Evolutionary conservation across 1,140 invertebrate genomes (phyloP).

Genomic region (Drosophila pandora): DNA sequence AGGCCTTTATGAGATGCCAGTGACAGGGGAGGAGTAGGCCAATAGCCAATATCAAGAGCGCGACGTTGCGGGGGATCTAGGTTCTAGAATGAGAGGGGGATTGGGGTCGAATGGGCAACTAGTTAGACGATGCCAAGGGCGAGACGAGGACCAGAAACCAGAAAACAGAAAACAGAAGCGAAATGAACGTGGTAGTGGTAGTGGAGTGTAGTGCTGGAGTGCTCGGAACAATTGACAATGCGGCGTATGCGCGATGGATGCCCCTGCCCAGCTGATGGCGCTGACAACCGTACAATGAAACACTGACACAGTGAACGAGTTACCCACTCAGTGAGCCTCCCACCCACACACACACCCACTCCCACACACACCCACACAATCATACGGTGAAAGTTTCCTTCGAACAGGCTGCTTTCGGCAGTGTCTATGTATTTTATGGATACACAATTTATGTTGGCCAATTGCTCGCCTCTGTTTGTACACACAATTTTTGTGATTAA

Average conservation of each 20-base stretch:
- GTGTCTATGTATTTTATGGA: constrained; percentile 69
- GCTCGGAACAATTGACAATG: constrained; percentile 70
- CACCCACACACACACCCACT: constrained; percentile 19
- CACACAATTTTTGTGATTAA: constrained; percentile 37
- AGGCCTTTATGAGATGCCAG: not conserved
- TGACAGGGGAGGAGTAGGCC: constrained; percentile 48
- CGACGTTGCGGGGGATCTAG: constrained; percentile 45
- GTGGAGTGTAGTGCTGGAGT: not conserved
- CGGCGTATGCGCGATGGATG: constrained; percentile 77
- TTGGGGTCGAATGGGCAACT: constrained; percentile 55
- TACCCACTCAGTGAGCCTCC: constrained; percentile 38
- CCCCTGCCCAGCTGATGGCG: constrained; percentile 57
- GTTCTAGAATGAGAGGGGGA: constrained; percentile 18
- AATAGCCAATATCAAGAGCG: constrained; percentile 77
- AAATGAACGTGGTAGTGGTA: not conserved
- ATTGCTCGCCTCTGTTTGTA: constrained; percentile 62
- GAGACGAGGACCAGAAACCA: constrained; percentile 2
- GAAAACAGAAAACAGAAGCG: not conserved
- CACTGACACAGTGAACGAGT: constrained; percentile 81
- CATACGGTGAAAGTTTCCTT: constrained; percentile 47
- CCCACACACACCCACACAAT: constrained; percentile 7
- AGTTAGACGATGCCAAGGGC: constrained; percentile 66
- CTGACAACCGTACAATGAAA: constrained; percentile 53
- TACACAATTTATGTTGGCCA: constrained; percentile 78
- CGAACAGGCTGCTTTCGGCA: constrained; percentile 35